Evolutionary conservation across 2,797 vertebrate species (phyloP).

Genomic region (Intellagama lesueurii): DNA sequence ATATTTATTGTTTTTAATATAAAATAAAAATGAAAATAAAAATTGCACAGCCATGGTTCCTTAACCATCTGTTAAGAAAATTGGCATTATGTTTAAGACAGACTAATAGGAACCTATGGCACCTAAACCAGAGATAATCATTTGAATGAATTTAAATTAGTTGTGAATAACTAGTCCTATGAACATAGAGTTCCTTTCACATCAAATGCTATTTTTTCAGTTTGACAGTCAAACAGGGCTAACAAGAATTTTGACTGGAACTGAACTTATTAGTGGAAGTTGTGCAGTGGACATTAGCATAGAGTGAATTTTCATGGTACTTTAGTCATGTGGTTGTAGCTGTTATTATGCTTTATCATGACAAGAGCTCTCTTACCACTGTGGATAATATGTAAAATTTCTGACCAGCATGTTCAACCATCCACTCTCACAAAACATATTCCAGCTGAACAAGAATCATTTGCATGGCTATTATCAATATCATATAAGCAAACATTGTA

Average conservation of each 20-base stretch:
- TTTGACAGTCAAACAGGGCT: too few relatives aligned
- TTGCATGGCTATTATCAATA: neutral
- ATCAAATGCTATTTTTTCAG: too few relatives aligned
- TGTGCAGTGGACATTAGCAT: neutral
- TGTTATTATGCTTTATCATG: neutral
- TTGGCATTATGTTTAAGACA: neutral
- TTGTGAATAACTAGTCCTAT: neutral
- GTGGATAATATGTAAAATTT: neutral
- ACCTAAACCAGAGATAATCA: neutral
- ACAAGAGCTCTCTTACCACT: neutral
- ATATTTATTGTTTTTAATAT: neutral
- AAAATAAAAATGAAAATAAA: too few relatives aligned
- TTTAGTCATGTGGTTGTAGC: neutral
- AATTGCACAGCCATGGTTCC: too few relatives aligned
- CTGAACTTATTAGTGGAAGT: neutral
- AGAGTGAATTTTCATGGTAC: neutral
- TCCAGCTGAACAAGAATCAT: neutral
- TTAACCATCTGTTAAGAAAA: too few relatives aligned
- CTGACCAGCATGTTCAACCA: too few relatives aligned
- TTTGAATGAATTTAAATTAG: neutral
- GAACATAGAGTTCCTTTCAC: neutral
- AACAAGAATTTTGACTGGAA: neutral
- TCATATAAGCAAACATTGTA: neutral
- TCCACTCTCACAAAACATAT: neutral
- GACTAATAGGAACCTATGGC: neutral